Evolutionary conservation across 2,113 vertebrate genomes (phyloP).

Genomic region (Oxygymnocypris stewartii): DNA sequence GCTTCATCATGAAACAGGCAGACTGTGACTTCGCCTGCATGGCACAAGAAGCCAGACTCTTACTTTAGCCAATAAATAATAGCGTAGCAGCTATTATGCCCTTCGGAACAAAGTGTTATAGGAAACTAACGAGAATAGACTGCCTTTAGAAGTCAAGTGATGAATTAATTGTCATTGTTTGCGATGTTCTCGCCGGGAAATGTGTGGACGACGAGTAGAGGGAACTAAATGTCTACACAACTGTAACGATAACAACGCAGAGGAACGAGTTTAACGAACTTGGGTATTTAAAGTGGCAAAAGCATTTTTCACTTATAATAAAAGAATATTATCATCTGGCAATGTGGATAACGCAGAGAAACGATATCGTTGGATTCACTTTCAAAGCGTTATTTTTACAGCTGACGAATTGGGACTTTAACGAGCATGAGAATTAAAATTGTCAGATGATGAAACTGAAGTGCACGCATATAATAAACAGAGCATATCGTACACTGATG

Average conservation of each 20-base stretch:
- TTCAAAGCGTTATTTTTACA: not conserved
- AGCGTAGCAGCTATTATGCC: not conserved
- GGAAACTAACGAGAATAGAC: not conserved
- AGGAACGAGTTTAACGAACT: not conserved
- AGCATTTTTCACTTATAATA: no score
- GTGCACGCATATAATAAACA: no score
- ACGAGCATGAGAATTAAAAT: no score
- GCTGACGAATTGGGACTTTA: no score
- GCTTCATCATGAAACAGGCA: constrained; percentile 49
- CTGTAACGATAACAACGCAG: no score
- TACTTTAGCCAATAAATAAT: constrained; percentile 1
- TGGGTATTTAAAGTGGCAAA: no score
- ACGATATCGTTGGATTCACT: not conserved
- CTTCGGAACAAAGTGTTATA: not conserved
- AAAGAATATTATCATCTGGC: no score
- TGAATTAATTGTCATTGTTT: not conserved
- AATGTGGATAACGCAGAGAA: not conserved
- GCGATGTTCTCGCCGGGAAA: not conserved
- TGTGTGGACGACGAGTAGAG: not conserved
- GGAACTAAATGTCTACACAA: not conserved
- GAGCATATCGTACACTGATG: no score
- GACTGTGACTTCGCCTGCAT: constrained; percentile 46
- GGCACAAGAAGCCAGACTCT: constrained; percentile 37
- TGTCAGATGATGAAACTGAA: no score
- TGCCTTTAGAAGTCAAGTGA: not conserved